Evolutionary conservation across 2,888 invertebrate species (phyloP).

Genomic region (Gymnocheta viridis): DNA sequence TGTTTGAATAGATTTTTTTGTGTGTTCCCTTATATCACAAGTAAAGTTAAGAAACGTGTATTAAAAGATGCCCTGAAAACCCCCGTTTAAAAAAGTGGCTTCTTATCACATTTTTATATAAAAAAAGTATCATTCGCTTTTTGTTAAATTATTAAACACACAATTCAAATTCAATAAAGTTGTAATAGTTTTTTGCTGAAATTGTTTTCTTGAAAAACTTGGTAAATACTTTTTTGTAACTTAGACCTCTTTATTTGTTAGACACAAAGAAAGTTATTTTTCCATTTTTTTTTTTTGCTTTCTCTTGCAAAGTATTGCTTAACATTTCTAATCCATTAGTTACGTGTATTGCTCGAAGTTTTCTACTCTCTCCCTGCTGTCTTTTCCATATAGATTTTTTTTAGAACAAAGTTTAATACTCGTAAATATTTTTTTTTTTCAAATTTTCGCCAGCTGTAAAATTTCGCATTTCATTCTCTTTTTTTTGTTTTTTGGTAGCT

Average conservation of each 20-base stretch:
- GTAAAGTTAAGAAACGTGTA: too few relatives aligned
- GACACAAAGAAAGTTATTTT: slow-evolving; percentile 53
- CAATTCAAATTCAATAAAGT: slow-evolving; percentile 27
- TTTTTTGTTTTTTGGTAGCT: background rate
- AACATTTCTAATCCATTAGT: slow-evolving; percentile 64
- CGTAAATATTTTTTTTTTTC: slow-evolving; percentile 18
- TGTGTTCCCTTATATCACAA: too few relatives aligned
- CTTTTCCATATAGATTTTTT: background rate
- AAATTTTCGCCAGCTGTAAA: slow-evolving; percentile 45
- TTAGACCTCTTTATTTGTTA: slow-evolving; percentile 53
- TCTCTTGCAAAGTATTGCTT: slow-evolving; percentile 44
- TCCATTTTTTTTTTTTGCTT: background rate
- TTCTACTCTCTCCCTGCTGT: background rate
- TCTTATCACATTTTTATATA: too few relatives aligned
- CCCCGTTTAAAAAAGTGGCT: too few relatives aligned
- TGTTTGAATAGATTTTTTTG: too few relatives aligned
- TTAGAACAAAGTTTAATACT: background rate
- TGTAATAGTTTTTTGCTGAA: background rate
- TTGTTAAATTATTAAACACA: background rate
- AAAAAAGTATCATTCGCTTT: background rate
- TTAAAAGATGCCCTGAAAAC: too few relatives aligned
- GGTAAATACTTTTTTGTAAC: slow-evolving; percentile 52
- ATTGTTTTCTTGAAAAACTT: slow-evolving; percentile 32
- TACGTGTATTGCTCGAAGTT: slow-evolving; percentile 27
- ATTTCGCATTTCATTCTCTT: slow-evolving; percentile 37